Percentiles rank a stretch among this genome's conserved stretches.
Evolutionary conservation across 2,113 vertebrate species (phyloP).

Genomic region (Agapornis roseicollis): DNA sequence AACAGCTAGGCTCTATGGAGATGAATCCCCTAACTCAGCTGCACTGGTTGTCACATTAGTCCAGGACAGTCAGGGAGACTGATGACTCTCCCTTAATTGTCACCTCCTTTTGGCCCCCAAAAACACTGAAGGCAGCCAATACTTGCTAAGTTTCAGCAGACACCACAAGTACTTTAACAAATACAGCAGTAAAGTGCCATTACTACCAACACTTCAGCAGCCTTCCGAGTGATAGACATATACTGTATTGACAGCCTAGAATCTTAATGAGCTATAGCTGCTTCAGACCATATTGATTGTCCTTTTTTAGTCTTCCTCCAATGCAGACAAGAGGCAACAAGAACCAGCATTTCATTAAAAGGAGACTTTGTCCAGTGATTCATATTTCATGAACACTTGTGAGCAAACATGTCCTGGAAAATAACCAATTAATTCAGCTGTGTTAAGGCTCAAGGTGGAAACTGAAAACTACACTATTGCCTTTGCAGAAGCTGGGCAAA

Average conservation of each 20-base stretch:
- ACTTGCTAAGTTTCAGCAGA: slow-evolving; percentile 8
- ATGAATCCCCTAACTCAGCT: neutral
- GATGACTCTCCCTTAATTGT: neutral
- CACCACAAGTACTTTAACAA: neutral
- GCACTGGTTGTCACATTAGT: neutral
- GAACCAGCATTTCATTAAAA: slow-evolving; percentile 61
- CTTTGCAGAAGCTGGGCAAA: neutral
- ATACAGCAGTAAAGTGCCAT: slow-evolving; percentile 23
- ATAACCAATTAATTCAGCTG: slow-evolving; percentile 56
- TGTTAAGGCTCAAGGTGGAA: neutral
- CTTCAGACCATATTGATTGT: slow-evolving; percentile 56
- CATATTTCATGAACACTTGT: slow-evolving; percentile 61
- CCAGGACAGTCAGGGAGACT: neutral
- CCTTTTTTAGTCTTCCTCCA: neutral
- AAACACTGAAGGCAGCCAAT: neutral
- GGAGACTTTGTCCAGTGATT: slow-evolving; percentile 43
- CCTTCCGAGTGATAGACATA: slow-evolving; percentile 6
- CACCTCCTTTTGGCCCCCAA: neutral
- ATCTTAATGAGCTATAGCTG: slow-evolving; percentile 67
- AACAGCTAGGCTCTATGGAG: slow-evolving; percentile 59
- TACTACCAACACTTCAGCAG: slow-evolving; percentile 1
- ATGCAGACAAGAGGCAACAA: slow-evolving; percentile 47
- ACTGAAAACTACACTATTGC: neutral
- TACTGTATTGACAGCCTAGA: slow-evolving; percentile 50
- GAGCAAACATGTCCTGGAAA: slow-evolving; percentile 38